Percentiles rank a stretch among this genome's conserved stretches.
These are phyloP conservation scores for Thripadectes ignobilis DNA, from an alignment of 2,797 vertebrate genomes.

Conservation along the genomic window DNA sequence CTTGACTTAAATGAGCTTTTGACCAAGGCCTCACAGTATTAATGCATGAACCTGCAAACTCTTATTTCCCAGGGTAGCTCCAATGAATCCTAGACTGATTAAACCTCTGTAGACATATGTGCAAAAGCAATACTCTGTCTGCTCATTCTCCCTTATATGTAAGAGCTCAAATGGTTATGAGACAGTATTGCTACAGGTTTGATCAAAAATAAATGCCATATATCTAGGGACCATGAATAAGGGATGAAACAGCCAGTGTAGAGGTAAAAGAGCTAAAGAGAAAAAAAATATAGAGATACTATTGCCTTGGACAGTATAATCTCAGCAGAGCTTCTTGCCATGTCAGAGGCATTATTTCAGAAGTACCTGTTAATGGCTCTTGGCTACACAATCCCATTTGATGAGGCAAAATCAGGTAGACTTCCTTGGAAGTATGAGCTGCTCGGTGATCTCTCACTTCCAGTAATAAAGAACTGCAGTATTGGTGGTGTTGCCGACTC, in stretches of 20 bases:
- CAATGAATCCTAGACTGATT: constrained; percentile 58
- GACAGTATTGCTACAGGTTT: constrained; percentile 37
- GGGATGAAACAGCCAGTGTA: constrained; percentile 35
- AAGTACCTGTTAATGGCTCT: not conserved
- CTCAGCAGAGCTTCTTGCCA: constrained; percentile 7
- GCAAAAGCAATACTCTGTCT: constrained; percentile 50
- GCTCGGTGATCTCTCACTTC: not conserved
- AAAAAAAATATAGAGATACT: not conserved
- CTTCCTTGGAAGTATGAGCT: not conserved
- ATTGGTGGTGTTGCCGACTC: not conserved
- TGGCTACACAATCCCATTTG: not conserved
- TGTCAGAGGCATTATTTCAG: constrained; percentile 37
- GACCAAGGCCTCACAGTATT: constrained; percentile 40
- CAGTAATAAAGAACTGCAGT: not conserved
- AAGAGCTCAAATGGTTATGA: constrained; percentile 50
- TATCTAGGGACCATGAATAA: constrained; percentile 63
- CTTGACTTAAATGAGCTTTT: constrained; percentile 57
- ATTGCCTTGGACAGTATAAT: constrained; percentile 15
- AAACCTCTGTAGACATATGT: constrained; percentile 49
- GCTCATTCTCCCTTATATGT: constrained; percentile 40
- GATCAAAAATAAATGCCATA: constrained; percentile 68
- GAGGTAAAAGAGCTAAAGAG: not conserved
- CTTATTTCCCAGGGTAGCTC: constrained; percentile 57
- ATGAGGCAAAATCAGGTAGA: not conserved
- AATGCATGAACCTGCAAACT: constrained; percentile 49